Conservation (phyloP, 2,113 vertebrate genomes). For the Limanda limanda region DNA sequence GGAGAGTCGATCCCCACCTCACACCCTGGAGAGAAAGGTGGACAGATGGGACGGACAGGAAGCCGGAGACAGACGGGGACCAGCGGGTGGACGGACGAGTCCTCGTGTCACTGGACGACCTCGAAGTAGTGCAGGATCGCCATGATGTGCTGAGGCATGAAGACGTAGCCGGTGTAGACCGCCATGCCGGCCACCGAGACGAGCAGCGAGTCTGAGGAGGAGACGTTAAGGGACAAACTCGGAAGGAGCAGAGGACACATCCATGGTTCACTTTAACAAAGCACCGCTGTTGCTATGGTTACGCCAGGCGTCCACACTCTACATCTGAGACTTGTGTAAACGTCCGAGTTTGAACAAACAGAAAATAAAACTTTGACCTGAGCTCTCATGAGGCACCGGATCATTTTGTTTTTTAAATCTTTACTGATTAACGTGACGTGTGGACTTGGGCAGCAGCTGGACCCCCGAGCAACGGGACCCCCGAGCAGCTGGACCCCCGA, state of each 20-base stretch:
- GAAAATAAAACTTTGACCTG: no score
- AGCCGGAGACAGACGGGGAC: conserved; percentile 10
- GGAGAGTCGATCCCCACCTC: background rate
- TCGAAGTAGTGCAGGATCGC: conserved; percentile 98
- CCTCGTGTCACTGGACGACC: conserved; percentile 88
- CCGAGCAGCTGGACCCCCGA: no score
- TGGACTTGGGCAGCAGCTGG: no score
- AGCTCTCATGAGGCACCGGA: no score
- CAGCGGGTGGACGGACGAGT: background rate
- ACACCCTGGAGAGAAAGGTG: background rate
- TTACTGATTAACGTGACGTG: no score
- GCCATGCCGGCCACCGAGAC: conserved; percentile 94
- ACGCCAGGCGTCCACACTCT: no score
- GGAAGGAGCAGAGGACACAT: background rate
- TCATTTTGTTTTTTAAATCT: no score
- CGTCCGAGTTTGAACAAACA: no score
- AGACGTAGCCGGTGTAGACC: conserved; percentile 95
- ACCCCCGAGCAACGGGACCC: no score
- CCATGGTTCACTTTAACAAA: no score
- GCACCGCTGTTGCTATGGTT: no score
- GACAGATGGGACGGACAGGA: background rate
- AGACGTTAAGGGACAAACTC: conserved; percentile 38
- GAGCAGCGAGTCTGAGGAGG: conserved; percentile 90
- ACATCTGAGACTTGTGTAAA: no score
- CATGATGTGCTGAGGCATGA: conserved; percentile 99